Base-by-base conservation (phyloP, 1,140 invertebrate genomes). In the Helicorthomorpha holstii region DNA sequence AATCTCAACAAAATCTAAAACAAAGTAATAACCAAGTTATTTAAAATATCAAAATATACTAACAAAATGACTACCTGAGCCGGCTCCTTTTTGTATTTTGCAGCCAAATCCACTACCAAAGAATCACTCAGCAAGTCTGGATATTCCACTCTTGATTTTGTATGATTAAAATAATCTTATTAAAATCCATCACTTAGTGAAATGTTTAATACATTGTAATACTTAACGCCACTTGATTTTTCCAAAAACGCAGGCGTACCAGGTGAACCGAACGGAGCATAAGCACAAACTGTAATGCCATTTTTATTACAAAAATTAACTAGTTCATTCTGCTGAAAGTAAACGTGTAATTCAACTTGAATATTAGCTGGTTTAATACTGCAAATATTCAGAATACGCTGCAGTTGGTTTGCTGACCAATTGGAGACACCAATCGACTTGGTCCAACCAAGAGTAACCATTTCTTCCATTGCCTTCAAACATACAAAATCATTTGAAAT, bases 1-100 rank as follows among this genome's bases (percentile, higher is more conserved):
- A 82, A 83, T 42, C 81, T 73, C 0, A 93, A 63, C 41, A 91
- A 68, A 46, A 93, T 68, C 69, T 91, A 34, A 34, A n/a, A n/a
- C n/a, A n/a, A n/a, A n/a, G n/a, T n/a, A n/a, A n/a, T n/a, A n/a
- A n/a, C n/a, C n/a, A n/a, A n/a, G n/a, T n/a, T n/a, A n/a, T n/a
- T n/a, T n/a, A n/a, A n/a, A n/a, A n/a, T n/a, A n/a, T n/a, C n/a
- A n/a, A n/a, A n/a, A n/a, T n/a, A n/a, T n/a, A n/a, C n/a, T n/a
- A n/a, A n/a, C n/a, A n/a, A n/a, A n/a, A n/a, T n/a, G n/a, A n/a
- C n/a, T 34, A 34, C 29, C 16, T 34, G 85, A 1, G 83, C 85
- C 3, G 82, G 66, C 1, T 78, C 77, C 64, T 82, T 85, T 3
- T 71, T 68, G 61, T 86, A 74, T 19, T 73, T 73, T 2, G 72